A percentile compares a stretch with the other conserved stretches of the same genome.
Evolutionary conservation across 2,113 vertebrate species (phyloP).

Genomic region (Notothenia rossii): DNA sequence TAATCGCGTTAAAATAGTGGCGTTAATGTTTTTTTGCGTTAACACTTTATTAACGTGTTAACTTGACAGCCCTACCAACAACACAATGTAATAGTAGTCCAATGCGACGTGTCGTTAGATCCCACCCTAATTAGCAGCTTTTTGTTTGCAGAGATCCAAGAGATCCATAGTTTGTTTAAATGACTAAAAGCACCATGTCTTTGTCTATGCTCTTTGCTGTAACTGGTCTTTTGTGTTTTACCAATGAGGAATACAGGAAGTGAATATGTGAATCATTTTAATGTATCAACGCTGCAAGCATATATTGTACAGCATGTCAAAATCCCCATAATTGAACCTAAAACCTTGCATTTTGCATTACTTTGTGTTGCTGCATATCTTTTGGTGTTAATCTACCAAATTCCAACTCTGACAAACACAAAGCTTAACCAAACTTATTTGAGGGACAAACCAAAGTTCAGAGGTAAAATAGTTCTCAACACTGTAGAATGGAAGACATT

Average conservation of each 20-base stretch:
- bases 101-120: not conserved
- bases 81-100: not conserved
- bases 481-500: no score
- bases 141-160: not conserved
- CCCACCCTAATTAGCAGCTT: not conserved
- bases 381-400: no score
- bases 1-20: no score
- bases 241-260: not conserved
- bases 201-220: not conserved
- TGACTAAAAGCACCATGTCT: not conserved
- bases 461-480: no score
- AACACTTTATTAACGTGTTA: no score
- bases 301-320: not conserved
- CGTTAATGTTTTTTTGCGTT: no score
- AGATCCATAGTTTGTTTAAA: not conserved
- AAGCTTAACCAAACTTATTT: no score
- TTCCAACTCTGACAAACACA: no score
- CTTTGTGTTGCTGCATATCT: not conserved
- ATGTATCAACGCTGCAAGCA: not conserved
- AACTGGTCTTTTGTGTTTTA: not conserved
- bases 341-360: not conserved
- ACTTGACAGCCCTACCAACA: not conserved
- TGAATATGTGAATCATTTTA: not conserved
- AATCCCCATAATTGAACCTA: no score
- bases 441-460: no score